Evolutionary conservation across 2,888 invertebrate genomes (phyloP), one percentile per base, ranked within the genome.

Genomic region (Neelides folsomi): DNA sequence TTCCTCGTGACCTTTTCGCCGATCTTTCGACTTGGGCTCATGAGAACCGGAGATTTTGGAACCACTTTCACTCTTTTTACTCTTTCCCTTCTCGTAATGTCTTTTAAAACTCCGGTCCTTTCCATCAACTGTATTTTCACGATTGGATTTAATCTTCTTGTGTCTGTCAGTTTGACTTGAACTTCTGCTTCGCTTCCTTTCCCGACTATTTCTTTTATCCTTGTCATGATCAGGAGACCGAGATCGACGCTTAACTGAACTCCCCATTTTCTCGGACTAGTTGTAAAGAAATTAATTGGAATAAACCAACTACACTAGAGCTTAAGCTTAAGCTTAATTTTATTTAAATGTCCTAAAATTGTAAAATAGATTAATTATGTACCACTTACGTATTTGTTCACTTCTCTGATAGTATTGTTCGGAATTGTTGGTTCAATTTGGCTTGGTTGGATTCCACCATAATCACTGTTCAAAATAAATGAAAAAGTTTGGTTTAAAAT

Each of bases 1-100:
- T 34, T 53, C 57, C 1, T 40, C 54, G 37, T 53, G 48, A 13
- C 36, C 20, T 19, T 45, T 56, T 20, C 16, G 47, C 15, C 40
- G 40, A 47, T 20, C 43, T 20, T 47, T 48, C 3, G 12, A 39
- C 50, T 50, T 45, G 6, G 38, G 18, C 18, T 44, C 45, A 20
- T 42, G 47, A 34, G 13, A 27, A 15, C 20, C 45, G 8, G 27
- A 35, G 19, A 27, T 20, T 42, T 45, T 49, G n/a, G 54, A 51
- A 47, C 45, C 49, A 34, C 52, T 35, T 49, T 47, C 48, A 10
- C 49, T 42, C 2, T 49, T 55, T 20, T 43, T 41, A 7, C 41
- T 15, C 9, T 44, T 27, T 2, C 44, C 46, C 18, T n/a, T 3
- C 12, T 40, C 27, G 7, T 27, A 3, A 27, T 27, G 12, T 39